Evolutionary conservation across 37 sponge, comb jelly and placozoan species (phyloP), one percentile per base, ranked within the genome.

Genomic region (Amphimedon queenslandica): DNA sequence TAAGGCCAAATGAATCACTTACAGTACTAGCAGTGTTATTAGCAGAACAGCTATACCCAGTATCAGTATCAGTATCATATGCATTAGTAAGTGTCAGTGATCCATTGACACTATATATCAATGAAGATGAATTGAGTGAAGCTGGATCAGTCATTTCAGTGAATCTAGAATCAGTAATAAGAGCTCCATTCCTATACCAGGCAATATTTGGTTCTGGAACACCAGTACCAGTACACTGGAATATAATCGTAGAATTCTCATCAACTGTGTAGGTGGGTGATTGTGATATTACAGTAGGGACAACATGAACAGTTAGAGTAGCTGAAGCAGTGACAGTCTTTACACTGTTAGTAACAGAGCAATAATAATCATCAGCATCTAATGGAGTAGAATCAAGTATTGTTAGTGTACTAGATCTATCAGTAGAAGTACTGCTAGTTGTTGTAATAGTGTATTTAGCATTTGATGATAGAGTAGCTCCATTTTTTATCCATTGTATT

Each of bases 271-370:
- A 42, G 30, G 3, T 39, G 41, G 43, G 25, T 8, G 4, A 23
- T 16, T 24, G 43, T 10, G 51, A 70, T 37, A 24, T n/a, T 39
- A 70, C 20, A 18, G 2, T 8, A 41, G 70, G 25, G 5, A 23
- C 8, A 84, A 78, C 85, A 66, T 84, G 33, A 24, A 84, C 79
- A 37, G 77, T 68, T 1, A 84, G 63, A 36, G 24, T 57, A 16
- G 78, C 73, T 51, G 42, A 40, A 2, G 31, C 40, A 31, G 58
- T 25, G 30, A 24, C 72, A 24, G 27, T 51, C 10, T 42, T 66
- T n/a, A 76, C 66, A 13, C 47, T 51, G 60, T 88, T 88, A 33
- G 40, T 40, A 58, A 83, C 82, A 29, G 37, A 55, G 78, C 88
- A 88, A n/a, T 27, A 42, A 55, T 88, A 88, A 31, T 42, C 74